A percentile compares a stretch with the other conserved stretches of the same genome.
phyloP scores from a whole-genome alignment of 2,797 vertebrate genomes.

The Hoplostethus atlanticus region DNA sequence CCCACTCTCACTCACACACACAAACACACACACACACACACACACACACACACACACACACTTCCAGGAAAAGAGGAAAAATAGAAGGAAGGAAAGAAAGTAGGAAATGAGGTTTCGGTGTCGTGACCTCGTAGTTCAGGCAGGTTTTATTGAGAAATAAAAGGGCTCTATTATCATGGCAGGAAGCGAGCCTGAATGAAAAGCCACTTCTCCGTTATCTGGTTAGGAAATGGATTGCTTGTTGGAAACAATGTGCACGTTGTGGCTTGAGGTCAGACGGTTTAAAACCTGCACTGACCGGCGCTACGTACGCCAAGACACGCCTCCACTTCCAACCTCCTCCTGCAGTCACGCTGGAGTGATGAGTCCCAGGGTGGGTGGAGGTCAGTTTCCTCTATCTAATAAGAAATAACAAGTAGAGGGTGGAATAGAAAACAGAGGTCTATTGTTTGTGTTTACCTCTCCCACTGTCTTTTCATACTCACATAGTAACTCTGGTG shows the following conservation, averaged over 20 bases:
- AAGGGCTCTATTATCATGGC: conserved; percentile 20
- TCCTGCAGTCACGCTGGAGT: no score
- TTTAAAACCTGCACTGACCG: conserved; percentile 9
- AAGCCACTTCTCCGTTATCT: conserved; percentile 34
- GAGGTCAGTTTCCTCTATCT: no score
- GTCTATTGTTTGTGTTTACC: no score
- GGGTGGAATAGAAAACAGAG: no score
- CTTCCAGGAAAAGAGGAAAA: background rate
- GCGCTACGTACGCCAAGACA: background rate
- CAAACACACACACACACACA: background rate
- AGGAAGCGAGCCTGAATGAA: conserved; percentile 1
- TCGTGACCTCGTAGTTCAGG: background rate
- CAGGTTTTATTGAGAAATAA: conserved; percentile 36
- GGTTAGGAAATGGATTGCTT: conserved; percentile 18
- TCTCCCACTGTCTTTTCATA: no score
- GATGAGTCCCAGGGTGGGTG: background rate
- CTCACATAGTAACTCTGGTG: no score
- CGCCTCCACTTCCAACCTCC: background rate
- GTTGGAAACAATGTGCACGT: conserved; percentile 13
- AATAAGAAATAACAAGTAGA: no score
- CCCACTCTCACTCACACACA: background rate
- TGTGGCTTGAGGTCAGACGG: conserved; percentile 26
- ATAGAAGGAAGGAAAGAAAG: background rate
- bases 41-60: background rate
- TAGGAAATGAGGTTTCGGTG: conserved; percentile 23